A percentile compares a stretch with the other conserved stretches of the same genome.
phyloP scores from a whole-genome alignment of 2,888 invertebrate species.

The Pheosia gnoma region DNA sequence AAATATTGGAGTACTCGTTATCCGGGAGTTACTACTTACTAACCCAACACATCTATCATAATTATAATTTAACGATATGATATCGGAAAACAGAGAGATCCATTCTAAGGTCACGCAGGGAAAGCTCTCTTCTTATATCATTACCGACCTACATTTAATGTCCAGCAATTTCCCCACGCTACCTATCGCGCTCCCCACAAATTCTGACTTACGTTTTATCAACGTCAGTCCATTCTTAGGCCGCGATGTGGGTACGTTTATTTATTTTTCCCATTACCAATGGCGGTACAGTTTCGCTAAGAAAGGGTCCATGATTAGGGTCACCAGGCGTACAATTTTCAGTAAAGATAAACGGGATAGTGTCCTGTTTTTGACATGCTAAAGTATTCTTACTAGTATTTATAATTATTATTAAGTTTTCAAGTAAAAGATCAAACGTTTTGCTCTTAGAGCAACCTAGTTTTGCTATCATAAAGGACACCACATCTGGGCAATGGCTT shows the following conservation, averaged over 20 bases:
- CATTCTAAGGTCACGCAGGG: no score
- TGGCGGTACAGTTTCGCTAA: slow-evolving; percentile 13
- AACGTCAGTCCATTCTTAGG: slow-evolving; percentile 28
- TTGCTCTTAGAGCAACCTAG: no score
- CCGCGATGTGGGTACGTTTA: slow-evolving; percentile 28
- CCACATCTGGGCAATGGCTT: no score
- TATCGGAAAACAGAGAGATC: no score
- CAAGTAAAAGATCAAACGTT: no score
- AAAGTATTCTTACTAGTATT: neutral
- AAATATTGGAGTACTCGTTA: no score
- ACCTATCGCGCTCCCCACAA: slow-evolving; percentile 5
- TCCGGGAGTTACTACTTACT: no score
- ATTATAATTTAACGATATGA: no score
- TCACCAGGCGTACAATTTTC: neutral
- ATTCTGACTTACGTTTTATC: slow-evolving; percentile 19
- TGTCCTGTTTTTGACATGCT: neutral
- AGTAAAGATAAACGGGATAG: neutral
- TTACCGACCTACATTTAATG: slow-evolving; percentile 1
- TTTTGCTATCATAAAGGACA: no score
- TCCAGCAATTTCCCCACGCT: slow-evolving; percentile 2
- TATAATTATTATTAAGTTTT: neutral
- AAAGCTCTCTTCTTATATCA: neutral
- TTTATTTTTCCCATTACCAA: slow-evolving; percentile 37
- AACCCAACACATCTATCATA: no score
- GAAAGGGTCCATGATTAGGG: slow-evolving; percentile 33